Conservation (phyloP, 2,113 vertebrate species). For the Hymenochirus boettgeri region DNA sequence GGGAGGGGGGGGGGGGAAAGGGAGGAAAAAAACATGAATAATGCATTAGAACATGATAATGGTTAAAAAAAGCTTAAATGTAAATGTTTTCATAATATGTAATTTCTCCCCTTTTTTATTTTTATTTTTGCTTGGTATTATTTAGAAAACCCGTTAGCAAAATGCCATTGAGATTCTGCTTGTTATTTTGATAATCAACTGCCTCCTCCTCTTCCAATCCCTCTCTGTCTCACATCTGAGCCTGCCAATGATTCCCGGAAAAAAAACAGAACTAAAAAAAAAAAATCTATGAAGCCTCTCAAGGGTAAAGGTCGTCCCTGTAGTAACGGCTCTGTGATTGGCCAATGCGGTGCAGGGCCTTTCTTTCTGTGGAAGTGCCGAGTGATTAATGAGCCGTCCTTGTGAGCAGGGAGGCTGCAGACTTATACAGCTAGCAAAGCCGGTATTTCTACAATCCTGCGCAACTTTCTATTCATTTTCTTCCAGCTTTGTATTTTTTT, state of each 20-base stretch:
- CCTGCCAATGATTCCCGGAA: constrained; percentile 51
- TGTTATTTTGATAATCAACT: constrained; percentile 22
- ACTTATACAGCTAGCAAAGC: constrained; percentile 10
- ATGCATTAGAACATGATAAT: not conserved
- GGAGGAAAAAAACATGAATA: not conserved
- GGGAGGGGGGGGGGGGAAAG: not conserved
- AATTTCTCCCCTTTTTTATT: constrained; percentile 1
- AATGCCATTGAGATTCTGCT: constrained; percentile 20
- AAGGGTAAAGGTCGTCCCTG: constrained; percentile 75
- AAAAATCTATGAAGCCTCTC: constrained; percentile 60
- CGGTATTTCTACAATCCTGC: constrained; percentile 11
- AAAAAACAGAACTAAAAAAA: constrained; percentile 45
- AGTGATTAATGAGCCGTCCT: constrained; percentile 60
- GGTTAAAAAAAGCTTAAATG: not conserved
- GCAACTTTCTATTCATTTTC: constrained; percentile 2
- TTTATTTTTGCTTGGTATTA: not conserved
- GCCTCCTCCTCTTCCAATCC: constrained; percentile 17
- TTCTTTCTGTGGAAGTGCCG: constrained; percentile 52
- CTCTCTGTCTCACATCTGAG: constrained; percentile 37
- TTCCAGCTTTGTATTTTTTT: not conserved
- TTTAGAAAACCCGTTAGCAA: constrained; percentile 3
- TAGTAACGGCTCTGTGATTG: constrained; percentile 65
- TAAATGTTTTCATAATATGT: constrained; percentile 5
- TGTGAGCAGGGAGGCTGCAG: constrained; percentile 43
- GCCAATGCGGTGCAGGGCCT: constrained; percentile 51